Evolutionary conservation across 2,888 invertebrate genomes (phyloP), one percentile per base, ranked within the genome.

Genomic region (Hyppa rectilinea): DNA sequence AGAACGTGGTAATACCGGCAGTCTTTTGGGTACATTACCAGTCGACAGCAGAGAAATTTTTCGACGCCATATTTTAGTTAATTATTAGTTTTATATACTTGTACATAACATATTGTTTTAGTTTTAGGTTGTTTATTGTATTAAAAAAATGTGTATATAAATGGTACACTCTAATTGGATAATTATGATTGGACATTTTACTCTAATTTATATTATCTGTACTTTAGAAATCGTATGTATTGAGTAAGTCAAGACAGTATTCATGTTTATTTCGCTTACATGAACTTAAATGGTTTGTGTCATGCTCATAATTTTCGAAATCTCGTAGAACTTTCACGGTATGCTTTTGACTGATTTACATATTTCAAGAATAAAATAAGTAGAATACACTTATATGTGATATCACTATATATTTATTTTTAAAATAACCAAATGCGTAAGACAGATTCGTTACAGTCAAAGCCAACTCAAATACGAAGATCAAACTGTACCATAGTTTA

Each of bases 321-420:
- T 31, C 1, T 38, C 38, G 14, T 20, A 14, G 2, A n/a, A 56
- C 43, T 63, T 63, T 72, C 50, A 58, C 29, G 14, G 14, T 23
- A 26, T 47, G 12, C 45, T 58, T n/a, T 52, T 34, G 20, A 14
- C 36, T 38, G 12, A 12, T 56, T 63, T 73, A 61, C 40, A 49
- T 55, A 72, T n/a, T 31, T 23, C 12, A 45, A 40, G 7, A 36
- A 43, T 58, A n/a, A n/a, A n/a, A n/a, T n/a, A n/a, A n/a, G n/a
- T n/a, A n/a, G n/a, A n/a, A n/a, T n/a, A n/a, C n/a, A n/a, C n/a
- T n/a, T n/a, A n/a, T n/a, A n/a, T n/a, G n/a, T n/a, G n/a, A n/a
- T n/a, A n/a, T n/a, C n/a, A n/a, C n/a, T n/a, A n/a, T n/a, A n/a
- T n/a, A n/a, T n/a, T n/a, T n/a, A n/a, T n/a, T n/a, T n/a, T n/a